Evolutionary conservation across 92 coral and sea anemone species (phyloP).

Genomic region (Galaxea fascicularis): DNA sequence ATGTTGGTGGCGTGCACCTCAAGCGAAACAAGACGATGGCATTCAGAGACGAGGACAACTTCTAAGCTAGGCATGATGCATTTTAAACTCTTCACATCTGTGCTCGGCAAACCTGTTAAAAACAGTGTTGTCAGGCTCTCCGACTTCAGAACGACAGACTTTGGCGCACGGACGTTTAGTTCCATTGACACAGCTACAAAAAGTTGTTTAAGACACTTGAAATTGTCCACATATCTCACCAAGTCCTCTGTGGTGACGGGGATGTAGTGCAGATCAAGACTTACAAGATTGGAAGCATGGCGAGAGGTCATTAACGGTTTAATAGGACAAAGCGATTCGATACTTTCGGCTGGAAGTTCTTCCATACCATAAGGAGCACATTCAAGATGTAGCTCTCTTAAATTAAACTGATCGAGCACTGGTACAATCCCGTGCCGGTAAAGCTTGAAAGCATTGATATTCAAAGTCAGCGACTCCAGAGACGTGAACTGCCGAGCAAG

Average conservation of each 20-base stretch:
- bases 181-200: conserved; percentile 64
- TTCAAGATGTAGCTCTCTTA: conserved; percentile 78
- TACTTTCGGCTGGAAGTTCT: not conserved
- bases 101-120: conserved; percentile 77
- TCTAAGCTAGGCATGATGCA: conserved; percentile 74
- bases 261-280: conserved; percentile 76
- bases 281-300: conserved; percentile 66
- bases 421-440: conserved; percentile 62
- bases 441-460: conserved; percentile 67
- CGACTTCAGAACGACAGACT: conserved; percentile 60
- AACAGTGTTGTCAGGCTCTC: conserved; percentile 65
- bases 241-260: conserved; percentile 63
- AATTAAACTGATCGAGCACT: conserved; percentile 64
- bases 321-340: conserved; percentile 51
- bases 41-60: conserved; percentile 72
- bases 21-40: conserved; percentile 58
- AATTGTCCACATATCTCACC: conserved; percentile 62
- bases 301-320: conserved; percentile 63
- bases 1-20: conserved; percentile 65
- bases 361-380: conserved; percentile 72
- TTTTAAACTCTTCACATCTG: conserved; percentile 58
- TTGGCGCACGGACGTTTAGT: conserved; percentile 27
- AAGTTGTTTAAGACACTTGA: conserved; percentile 62
- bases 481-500: conserved; percentile 70
- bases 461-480: conserved; percentile 74